Evolutionary conservation across 2,797 vertebrate species (phyloP), one percentile per base, ranked within the genome.

Genomic region (Merluccius polli): DNA sequence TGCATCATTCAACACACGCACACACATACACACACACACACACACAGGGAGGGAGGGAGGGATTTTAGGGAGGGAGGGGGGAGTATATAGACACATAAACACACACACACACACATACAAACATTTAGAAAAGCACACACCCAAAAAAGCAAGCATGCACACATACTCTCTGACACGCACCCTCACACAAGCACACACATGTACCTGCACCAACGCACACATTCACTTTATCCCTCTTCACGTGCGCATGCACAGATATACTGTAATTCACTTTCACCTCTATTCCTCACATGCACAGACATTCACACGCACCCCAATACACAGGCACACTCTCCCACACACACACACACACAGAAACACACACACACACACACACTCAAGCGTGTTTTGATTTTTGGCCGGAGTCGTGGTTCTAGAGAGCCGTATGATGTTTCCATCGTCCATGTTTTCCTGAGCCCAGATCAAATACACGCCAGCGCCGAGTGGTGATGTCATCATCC

Each of bases 401-500:
- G 76, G 6, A 83, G 80, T 84, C 83, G 82, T 79, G 83, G 81
- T 79, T 85, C 83, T 79, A 82, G 72, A 78, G 84, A 87, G 82
- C 81, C 85, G 82, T 85, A 79, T 89, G 83, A 79, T 83, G 84
- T 87, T 90, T 90, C 86, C 85, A 79, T 83, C 87, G 18, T 86
- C 87, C 90, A 86, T 91, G 84, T 86, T 83, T 72, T 69, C 74
- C 76, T 85, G 81, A 81, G 80, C 81, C 79, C 77, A 81, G 89
- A 90, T 91, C 89, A 90, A 91, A 89, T 79, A 80, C 80, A 83
- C 71, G 68, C 80, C 74, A 72, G 86, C 88, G 88, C 87, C 80
- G 76, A 75, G 85, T 85, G 79, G 90, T 92, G 92, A 92, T 91
- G 90, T 93, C 88, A 92, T 84, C 84, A 77, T 84, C 82, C 87